Base-by-base conservation (phyloP, 1,140 invertebrate genomes). In the Philotrypesis tridentata region DNA sequence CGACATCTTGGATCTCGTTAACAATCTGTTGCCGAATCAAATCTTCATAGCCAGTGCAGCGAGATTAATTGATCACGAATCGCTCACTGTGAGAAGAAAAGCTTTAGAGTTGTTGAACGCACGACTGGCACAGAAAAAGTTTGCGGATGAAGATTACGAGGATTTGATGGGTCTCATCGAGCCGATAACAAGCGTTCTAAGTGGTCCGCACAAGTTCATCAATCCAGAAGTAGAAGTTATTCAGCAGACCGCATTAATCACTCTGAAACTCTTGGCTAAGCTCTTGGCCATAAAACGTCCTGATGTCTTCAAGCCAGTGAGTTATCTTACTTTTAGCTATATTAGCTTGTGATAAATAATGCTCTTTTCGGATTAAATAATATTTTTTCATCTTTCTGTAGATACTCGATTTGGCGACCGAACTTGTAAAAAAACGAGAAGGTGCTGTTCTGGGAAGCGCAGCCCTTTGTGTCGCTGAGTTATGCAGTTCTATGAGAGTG, bases 31-130 rank as follows among this genome's bases (percentile, higher is more conserved):
- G 48, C 96, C 96, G 0, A 94, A 95, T 11, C 89, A 92, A 6
- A 94, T 96, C 91, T 97, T 98, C 88, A 88, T 98, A 14, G 90
- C 93, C 31, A 97, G 97, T 1, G 92, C 97, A 4, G 92, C 93
- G 77, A 93, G 94, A 1, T 91, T 98, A 55, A 88, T 98, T 83
- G 90, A 93, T 21, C 95, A 97, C 85, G 93, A 94, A 25, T 86
- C 96, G 17, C 85, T 94, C 0, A 93, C 93, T 2, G 95, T 98
- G 1, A 93, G 95, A 85, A 93, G 95, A 72, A 96, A 97, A 89
- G 94, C 96, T 0, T 93, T 98, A 90, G 97, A 98, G 86, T 88
- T 99, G 29, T 89, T 98, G 0, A 97, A 97, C 85, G 93, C 93
- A 23, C 96, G 97, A 89, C 90, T 98, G 5, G 94, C 95, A 67